Evolutionary conservation across 1,140 invertebrate genomes (phyloP).

Genomic region (Calosoma granatense): DNA sequence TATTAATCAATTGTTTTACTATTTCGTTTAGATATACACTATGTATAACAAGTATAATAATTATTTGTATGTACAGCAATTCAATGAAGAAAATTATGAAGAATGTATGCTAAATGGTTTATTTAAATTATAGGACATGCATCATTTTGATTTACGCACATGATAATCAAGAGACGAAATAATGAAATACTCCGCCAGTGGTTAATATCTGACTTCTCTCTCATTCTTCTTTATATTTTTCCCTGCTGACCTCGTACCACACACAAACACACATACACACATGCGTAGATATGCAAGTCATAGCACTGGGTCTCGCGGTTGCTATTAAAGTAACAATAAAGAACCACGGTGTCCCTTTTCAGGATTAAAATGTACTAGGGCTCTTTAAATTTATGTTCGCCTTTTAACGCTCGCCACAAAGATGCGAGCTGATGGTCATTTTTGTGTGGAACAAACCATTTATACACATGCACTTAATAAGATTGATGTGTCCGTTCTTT

Average conservation of each 20-base stretch:
- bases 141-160: too few relatives aligned
- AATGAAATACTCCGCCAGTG: not conserved
- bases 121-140: too few relatives aligned
- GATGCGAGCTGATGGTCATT: not conserved
- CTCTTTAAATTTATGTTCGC: constrained; percentile 11
- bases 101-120: too few relatives aligned
- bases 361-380: constrained; percentile 11
- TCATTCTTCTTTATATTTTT: not conserved
- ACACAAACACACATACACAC: too few relatives aligned
- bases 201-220: not conserved
- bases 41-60: too few relatives aligned
- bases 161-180: too few relatives aligned
- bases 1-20: too few relatives aligned
- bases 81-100: too few relatives aligned
- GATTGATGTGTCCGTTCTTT: not conserved
- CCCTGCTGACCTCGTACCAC: too few relatives aligned
- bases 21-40: too few relatives aligned
- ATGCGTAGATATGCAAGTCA: not conserved
- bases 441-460: not conserved
- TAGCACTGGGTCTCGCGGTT: too few relatives aligned
- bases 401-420: constrained; percentile 5
- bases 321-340: constrained; percentile 8
- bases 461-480: not conserved
- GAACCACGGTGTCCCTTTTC: constrained; percentile 1
- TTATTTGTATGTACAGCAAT: too few relatives aligned